phyloP scores from a whole-genome alignment of 2,888 invertebrate species.

The Chirona hameri region DNA sequence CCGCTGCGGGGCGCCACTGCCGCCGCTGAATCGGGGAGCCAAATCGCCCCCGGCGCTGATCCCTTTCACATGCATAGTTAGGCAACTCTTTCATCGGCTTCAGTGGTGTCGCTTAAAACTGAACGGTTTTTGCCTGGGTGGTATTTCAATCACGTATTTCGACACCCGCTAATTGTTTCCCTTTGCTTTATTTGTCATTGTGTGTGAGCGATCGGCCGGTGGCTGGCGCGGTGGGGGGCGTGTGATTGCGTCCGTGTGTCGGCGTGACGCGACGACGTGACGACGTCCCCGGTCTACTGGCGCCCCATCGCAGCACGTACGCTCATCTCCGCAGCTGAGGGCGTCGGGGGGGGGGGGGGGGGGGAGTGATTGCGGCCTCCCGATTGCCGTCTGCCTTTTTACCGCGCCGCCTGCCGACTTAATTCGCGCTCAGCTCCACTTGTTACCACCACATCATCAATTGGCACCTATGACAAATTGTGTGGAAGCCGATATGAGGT shows the following conservation, averaged over 20 bases:
- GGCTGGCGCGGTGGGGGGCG: too few relatives aligned
- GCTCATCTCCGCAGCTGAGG: too few relatives aligned
- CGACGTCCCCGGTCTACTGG: too few relatives aligned
- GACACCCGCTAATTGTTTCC: neutral
- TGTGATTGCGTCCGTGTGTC: too few relatives aligned
- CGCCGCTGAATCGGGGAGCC: too few relatives aligned
- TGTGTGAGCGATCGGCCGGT: too few relatives aligned
- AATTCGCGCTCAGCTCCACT: constrained; percentile 26
- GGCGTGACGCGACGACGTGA: too few relatives aligned
- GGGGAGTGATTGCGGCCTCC: constrained; percentile 1
- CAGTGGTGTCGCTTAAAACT: too few relatives aligned
- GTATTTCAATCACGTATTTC: neutral
- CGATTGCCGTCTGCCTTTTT: constrained; percentile 2
- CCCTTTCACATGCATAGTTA: neutral
- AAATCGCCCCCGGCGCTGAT: neutral
- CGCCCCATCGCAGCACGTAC: too few relatives aligned
- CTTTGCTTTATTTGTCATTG: too few relatives aligned
- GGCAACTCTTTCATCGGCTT: neutral
- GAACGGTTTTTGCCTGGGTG: neutral
- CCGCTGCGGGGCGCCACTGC: too few relatives aligned
- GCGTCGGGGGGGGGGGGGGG: neutral
- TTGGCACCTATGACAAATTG: constrained; percentile 29
- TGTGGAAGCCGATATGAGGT: constrained; percentile 28
- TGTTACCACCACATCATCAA: constrained; percentile 27
- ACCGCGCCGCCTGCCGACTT: constrained; percentile 27